Conservation (phyloP, 2,888 invertebrate genomes). For the Eupeodes luniger region DNA sequence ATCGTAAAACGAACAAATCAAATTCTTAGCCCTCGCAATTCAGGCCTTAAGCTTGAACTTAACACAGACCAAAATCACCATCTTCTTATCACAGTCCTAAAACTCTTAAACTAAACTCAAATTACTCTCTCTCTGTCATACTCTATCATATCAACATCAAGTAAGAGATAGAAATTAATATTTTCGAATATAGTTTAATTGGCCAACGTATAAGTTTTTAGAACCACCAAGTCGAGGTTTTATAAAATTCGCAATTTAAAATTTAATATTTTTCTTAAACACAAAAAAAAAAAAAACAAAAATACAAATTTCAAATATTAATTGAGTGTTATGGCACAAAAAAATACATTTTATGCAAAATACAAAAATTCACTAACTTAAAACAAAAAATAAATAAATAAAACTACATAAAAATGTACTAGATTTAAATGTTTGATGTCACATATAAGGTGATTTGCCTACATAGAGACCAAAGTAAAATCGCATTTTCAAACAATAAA, state of each 20-base stretch:
- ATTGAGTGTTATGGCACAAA: conserved; percentile 63
- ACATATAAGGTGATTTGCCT: conserved; percentile 70
- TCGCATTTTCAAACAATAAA: conserved; percentile 58
- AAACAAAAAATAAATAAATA: conserved; percentile 2
- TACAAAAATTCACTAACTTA: conserved; percentile 31
- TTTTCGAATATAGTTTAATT: not conserved
- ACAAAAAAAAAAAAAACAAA: conserved; percentile 25
- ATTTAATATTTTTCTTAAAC: not conserved
- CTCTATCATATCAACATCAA: not conserved
- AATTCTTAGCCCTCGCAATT: conserved; percentile 61
- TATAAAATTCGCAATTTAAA: conserved; percentile 1
- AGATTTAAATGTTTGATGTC: conserved; percentile 74
- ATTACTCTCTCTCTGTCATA: not conserved
- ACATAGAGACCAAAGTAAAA: conserved; percentile 69
- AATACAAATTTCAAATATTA: not conserved
- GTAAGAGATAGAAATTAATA: not conserved
- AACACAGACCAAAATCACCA: conserved; percentile 17
- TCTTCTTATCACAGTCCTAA: conserved; percentile 17
- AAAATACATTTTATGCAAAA: conserved; percentile 44
- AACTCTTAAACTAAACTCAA: conserved; percentile 23
- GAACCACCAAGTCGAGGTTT: not conserved
- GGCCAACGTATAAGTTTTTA: not conserved
- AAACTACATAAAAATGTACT: conserved; percentile 41
- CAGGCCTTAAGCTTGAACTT: not conserved
- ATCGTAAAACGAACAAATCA: not conserved